Base-by-base conservation (phyloP, 2,888 invertebrate species). In the Thelaira solivaga region DNA sequence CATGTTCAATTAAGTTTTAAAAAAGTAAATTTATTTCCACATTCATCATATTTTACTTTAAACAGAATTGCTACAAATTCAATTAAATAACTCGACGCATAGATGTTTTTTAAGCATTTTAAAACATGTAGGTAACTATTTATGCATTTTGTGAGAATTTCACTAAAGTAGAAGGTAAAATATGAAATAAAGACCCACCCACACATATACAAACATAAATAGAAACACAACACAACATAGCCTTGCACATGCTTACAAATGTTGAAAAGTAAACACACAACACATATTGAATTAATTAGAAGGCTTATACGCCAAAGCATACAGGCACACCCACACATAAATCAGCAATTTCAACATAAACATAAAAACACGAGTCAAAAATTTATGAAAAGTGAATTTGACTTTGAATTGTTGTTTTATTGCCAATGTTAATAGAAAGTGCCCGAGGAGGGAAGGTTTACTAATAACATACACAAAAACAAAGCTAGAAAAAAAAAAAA, bases 301-400 rank as follows among this genome's bases (percentile, higher is more conserved):
- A 53, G 2, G 1, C 29, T 18, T 47, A 18, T 8, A 5, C 8
- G 2, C 11, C 16, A 49, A n/a, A 36, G 26, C 18, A 4, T 24
- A 26, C 36, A 39, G 7, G 1, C 2, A 45, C n/a, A 31, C 31
- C 6, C 1, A 6, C 11, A 29, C 20, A 7, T 20, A 31, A 11
- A 39, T 22, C 13, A 39, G 1, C 26, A 59, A 10, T 39, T 34
- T 6, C 47, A 57, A 20, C 61, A 72, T 26, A n/a, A 65, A 49
- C 18, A 49, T 22, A 22, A 73, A 65, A 59, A 57, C 13, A 41
- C n/a, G 22, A 64, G 55, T 57, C 34, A 34, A 71, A 71, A 62
- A 71, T 71, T 64, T 64, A 64, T 72, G 72, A 72, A 72, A 57
- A 47, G 64, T 72, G 64, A 64, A 72, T 72, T 55, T 65, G 57